Percentiles rank a stretch among this genome's conserved stretches.
phyloP scores from a whole-genome alignment of 2,113 vertebrate species.

The Hiodon alosoides region DNA sequence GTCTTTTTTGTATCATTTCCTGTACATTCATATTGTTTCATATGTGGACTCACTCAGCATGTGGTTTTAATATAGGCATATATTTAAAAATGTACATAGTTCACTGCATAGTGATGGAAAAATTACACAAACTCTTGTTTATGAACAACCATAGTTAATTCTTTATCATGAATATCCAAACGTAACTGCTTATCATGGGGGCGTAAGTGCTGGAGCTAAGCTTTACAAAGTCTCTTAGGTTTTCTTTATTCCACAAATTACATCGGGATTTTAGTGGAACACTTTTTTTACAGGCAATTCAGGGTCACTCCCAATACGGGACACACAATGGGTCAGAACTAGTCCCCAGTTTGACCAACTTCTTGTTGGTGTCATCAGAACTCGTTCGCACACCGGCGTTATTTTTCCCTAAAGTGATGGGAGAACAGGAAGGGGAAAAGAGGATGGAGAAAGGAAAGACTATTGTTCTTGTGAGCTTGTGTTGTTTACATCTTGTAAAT shows the following conservation, averaged over 20 bases:
- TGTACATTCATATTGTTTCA: slow-evolving; percentile 12
- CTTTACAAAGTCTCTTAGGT: background rate
- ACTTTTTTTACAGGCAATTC: too few species aligned
- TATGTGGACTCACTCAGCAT: slow-evolving; percentile 2
- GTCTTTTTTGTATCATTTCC: slow-evolving; percentile 12
- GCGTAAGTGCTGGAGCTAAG: slow-evolving; percentile 7
- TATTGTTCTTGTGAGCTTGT: slow-evolving; percentile 31
- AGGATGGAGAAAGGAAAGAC: slow-evolving; percentile 7
- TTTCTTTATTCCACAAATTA: too few species aligned
- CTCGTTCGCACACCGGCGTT: background rate
- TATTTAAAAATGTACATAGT: slow-evolving; percentile 21
- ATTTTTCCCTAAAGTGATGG: background rate
- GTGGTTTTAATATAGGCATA: slow-evolving; percentile 1
- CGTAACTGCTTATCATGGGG: background rate
- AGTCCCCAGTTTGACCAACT: too few species aligned
- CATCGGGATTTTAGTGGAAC: too few species aligned
- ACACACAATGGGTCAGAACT: too few species aligned
- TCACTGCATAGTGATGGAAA: slow-evolving; percentile 10
- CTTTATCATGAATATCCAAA: slow-evolving; percentile 7
- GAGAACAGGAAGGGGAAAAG: background rate
- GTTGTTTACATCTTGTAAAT: slow-evolving; percentile 49
- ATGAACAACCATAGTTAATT: slow-evolving; percentile 14
- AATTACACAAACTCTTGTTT: slow-evolving; percentile 9
- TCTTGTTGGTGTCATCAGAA: background rate
- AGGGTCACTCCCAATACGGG: too few species aligned